Conservation (phyloP, 2,797 vertebrate species). For the Onychomys torridus region DNA sequence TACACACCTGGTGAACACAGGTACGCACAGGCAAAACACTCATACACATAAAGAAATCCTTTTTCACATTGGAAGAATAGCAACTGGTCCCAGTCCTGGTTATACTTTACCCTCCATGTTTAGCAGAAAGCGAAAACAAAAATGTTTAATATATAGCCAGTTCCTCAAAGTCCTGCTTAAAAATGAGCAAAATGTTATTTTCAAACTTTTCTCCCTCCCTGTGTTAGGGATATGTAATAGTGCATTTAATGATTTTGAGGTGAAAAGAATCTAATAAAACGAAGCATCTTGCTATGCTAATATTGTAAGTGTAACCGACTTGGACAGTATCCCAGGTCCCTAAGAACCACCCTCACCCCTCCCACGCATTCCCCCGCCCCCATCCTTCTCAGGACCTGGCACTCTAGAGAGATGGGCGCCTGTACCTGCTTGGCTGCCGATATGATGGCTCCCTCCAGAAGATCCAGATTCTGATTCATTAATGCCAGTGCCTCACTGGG, state of each 20-base stretch:
- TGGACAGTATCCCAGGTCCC: neutral
- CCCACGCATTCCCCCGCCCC: neutral
- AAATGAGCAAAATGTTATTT: neutral
- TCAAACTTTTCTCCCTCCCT: neutral
- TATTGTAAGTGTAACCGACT: neutral
- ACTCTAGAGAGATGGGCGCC: accelerated
- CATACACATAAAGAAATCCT: neutral
- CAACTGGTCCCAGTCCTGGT: neutral
- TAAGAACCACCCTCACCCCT: neutral
- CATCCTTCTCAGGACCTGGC: neutral
- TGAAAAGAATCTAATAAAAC: neutral
- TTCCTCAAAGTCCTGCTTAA: neutral
- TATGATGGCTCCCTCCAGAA: slow-evolving; percentile 49
- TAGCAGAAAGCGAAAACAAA: neutral
- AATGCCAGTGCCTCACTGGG: slow-evolving; percentile 25
- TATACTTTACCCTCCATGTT: neutral
- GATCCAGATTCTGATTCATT: slow-evolving; percentile 73
- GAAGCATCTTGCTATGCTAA: neutral
- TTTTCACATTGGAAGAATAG: neutral
- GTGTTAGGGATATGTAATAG: neutral
- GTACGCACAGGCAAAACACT: neutral
- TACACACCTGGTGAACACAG: no score
- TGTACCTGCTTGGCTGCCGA: slow-evolving; percentile 76
- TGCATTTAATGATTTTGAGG: neutral
- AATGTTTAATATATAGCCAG: neutral